Base-by-base conservation (phyloP, 2,888 invertebrate genomes). In the Neoscelio sp. region DNA sequence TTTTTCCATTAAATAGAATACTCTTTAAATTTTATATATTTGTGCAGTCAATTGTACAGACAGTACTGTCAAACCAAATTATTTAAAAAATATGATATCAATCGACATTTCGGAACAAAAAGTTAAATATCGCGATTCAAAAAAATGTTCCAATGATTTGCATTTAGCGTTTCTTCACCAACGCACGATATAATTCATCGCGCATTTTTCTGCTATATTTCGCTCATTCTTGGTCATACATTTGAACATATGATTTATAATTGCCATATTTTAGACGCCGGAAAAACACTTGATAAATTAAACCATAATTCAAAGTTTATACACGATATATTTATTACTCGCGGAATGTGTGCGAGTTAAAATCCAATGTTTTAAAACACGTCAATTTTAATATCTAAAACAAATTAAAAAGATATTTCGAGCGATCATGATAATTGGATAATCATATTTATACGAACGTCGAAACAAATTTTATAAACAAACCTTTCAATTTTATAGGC, bases 271-370 rank as follows among this genome's bases (percentile, higher is more conserved):
- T 77, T 38, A 65, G 70, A 77, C 58, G 77, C 52, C 38, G 44
- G 50, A 58, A 70, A 77, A 77, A 77, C 77, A 77, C 58, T 77
- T 77, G 77, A 77, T 70, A 70, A 77, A 70, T 78, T 78, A 78
- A 33, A 40, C 71, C 38, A 60, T 78, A 78, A 78, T 70, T 78
- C 71, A 78, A 71, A 78, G 46, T 60, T 58, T 78, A 67, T 71
- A 78, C 77, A 54, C 71, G 64, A 71, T 65, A 56, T 71, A 77
- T 77, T 65, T 76, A 76, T 70, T 42, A 50, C 70, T 17, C 42
- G 48, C 23, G 46, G 54, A 48, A 68, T 40, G 60, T 35, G 15
- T 28, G 15, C 67, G 30, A 33, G 52, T 62, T 62, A 13, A 60
- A 54, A 18, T 54, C 44, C 40, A 23, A 23, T 23, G 23, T 23